Conservation (phyloP, 1,140 invertebrate genomes). For the Achroia grisella region DNA sequence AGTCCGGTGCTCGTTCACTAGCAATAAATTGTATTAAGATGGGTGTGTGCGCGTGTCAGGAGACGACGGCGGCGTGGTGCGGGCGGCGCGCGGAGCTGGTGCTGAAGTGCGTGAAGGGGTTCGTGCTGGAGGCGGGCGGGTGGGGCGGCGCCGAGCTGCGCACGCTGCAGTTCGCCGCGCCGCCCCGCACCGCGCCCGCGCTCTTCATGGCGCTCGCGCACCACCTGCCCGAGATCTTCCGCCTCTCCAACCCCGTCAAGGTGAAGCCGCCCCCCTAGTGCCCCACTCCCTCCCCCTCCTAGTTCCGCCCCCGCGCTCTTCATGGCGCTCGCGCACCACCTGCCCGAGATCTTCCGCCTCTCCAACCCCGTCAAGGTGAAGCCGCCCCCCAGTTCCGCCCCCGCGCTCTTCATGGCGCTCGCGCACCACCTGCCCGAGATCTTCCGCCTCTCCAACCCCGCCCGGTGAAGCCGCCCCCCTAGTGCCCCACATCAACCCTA, state of each 20-base stretch:
- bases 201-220: constrained; percentile 88
- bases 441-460: constrained; percentile 29
- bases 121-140: constrained; percentile 98
- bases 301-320: constrained; percentile 75
- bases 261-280: not conserved
- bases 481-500: too few relatives aligned
- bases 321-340: constrained; percentile 80
- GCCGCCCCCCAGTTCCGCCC: not conserved
- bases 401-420: constrained; percentile 83
- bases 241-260: constrained; percentile 24
- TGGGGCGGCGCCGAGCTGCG: constrained; percentile 93
- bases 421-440: constrained; percentile 73
- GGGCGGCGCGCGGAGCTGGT: constrained; percentile 95
- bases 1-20: too few relatives aligned
- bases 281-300: too few relatives aligned
- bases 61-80: constrained; percentile 98
- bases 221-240: constrained; percentile 37
- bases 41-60: constrained; percentile 66
- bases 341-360: constrained; percentile 36
- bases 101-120: constrained; percentile 99
- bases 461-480: constrained; percentile 7
- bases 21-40: too few relatives aligned
- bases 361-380: constrained; percentile 23
- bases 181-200: constrained; percentile 89
- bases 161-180: constrained; percentile 76